Evolutionary conservation across 2,113 vertebrate genomes (phyloP).

Genomic region (Syngnathus typhle): DNA sequence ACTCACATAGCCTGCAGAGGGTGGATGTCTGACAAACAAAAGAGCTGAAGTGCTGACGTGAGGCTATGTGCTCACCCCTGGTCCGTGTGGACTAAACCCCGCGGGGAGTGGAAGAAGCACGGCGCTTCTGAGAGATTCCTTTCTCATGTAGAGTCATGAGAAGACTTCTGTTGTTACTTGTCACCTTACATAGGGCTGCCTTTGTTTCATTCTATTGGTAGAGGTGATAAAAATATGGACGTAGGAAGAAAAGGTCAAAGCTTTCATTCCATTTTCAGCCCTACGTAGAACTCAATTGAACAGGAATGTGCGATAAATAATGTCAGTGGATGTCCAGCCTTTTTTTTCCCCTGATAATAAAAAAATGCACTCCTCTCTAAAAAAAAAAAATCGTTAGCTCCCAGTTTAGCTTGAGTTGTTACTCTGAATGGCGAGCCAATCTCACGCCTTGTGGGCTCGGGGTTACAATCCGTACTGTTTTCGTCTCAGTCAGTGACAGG

Average conservation of each 20-base stretch:
- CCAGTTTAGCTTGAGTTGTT: too few species aligned
- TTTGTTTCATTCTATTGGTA: constrained; percentile 33
- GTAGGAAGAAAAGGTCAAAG: constrained; percentile 36
- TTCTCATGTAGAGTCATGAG: constrained; percentile 40
- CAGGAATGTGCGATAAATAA: not conserved
- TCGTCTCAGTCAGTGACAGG: constrained; percentile 50
- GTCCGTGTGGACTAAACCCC: constrained; percentile 41
- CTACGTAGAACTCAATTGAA: constrained; percentile 10
- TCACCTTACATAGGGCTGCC: constrained; percentile 34
- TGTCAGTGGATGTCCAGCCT: too few species aligned
- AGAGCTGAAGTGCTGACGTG: constrained; percentile 65
- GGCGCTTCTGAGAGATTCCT: constrained; percentile 39
- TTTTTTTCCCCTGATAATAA: too few species aligned
- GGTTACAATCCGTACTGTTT: constrained; percentile 49
- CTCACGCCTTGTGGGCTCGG: constrained; percentile 29
- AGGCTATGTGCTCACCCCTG: constrained; percentile 44
- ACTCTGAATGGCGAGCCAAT: constrained; percentile 42
- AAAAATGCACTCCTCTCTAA: too few species aligned
- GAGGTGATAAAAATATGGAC: constrained; percentile 20
- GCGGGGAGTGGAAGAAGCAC: constrained; percentile 33
- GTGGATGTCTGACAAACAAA: constrained; percentile 44
- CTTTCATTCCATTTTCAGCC: constrained; percentile 35
- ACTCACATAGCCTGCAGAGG: constrained; percentile 52
- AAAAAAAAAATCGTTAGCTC: too few species aligned
- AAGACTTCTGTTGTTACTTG: constrained; percentile 31